phyloP scores from a whole-genome alignment of 2,888 invertebrate genomes.

The Hirtodrosophila cameraria region DNA sequence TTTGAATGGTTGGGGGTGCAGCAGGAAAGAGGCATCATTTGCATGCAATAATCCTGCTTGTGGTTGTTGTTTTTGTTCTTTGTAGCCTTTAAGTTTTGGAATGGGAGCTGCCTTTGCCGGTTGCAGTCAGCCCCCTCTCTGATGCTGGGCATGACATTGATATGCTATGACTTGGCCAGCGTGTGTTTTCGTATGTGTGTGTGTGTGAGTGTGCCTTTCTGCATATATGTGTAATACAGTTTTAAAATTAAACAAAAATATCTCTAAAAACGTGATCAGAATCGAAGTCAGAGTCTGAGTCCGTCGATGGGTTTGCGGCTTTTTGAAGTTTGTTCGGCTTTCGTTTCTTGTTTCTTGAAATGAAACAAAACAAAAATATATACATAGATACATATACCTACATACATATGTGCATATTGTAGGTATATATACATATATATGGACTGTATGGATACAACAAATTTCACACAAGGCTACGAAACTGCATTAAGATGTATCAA shows the following conservation, averaged over 20 bases:
- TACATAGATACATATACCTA: neutral
- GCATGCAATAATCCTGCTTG: slow-evolving; percentile 41
- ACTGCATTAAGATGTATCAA: slow-evolving; percentile 65
- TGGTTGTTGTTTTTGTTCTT: slow-evolving; percentile 19
- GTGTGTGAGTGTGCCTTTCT: slow-evolving; percentile 29
- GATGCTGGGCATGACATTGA: slow-evolving; percentile 59
- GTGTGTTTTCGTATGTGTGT: slow-evolving; percentile 5
- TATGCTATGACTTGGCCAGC: slow-evolving; percentile 40
- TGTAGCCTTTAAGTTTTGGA: slow-evolving; percentile 32
- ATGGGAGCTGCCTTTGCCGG: slow-evolving; percentile 40
- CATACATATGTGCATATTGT: neutral
- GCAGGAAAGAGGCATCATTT: slow-evolving; percentile 6
- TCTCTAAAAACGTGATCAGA: slow-evolving; percentile 24
- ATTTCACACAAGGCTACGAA: slow-evolving; percentile 71
- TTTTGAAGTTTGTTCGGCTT: slow-evolving; percentile 39
- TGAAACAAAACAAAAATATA: slow-evolving; percentile 48
- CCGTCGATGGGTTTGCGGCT: slow-evolving; percentile 54
- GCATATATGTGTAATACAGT: slow-evolving; percentile 56
- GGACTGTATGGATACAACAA: slow-evolving; percentile 38
- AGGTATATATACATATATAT: too few relatives aligned
- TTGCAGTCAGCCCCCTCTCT: slow-evolving; percentile 33
- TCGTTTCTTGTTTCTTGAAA: slow-evolving; percentile 44
- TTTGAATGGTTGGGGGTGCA: neutral
- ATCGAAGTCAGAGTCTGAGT: slow-evolving; percentile 17
- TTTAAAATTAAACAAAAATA: slow-evolving; percentile 56